These are phyloP conservation scores for Silurus meridionalis DNA, from an alignment of 2,113 vertebrate species.

Conservation along the genomic window DNA sequence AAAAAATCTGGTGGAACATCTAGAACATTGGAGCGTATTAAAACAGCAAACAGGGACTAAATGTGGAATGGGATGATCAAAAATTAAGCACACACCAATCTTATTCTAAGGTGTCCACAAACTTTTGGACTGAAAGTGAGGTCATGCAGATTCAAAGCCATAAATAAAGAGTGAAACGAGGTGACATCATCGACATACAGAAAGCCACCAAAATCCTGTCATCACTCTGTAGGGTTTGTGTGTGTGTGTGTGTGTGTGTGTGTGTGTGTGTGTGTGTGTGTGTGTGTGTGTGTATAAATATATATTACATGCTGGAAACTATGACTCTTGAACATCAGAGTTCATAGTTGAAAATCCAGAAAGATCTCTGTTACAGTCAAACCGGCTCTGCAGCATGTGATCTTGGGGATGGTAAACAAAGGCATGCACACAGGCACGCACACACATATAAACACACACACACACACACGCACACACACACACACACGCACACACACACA, in stretches of 20 bases:
- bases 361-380: slow-evolving; percentile 15
- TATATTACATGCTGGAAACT: slow-evolving; percentile 22
- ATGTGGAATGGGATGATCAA: not conserved
- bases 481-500: not conserved
- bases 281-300: slow-evolving; percentile 17
- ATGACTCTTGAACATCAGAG: not conserved
- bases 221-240: not conserved
- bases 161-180: slow-evolving; percentile 50
- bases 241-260: slow-evolving; percentile 24
- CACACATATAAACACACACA: not conserved
- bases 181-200: slow-evolving; percentile 57
- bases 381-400: not conserved
- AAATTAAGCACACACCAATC: no score
- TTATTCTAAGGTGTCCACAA: not conserved
- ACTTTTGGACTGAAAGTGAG: not conserved
- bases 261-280: not conserved
- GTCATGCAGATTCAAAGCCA: slow-evolving; percentile 23
- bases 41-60: not conserved
- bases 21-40: no score
- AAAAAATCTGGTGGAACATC: no score
- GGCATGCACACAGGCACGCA: not conserved
- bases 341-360: slow-evolving; percentile 4
- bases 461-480: not conserved
- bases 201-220: slow-evolving; percentile 37
- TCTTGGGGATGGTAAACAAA: not conserved